Percentiles rank a stretch among this genome's conserved stretches.
These are phyloP conservation scores for Coptodon bakossiorum DNA, from an alignment of 2,113 vertebrate genomes.

Conservation along the genomic window DNA sequence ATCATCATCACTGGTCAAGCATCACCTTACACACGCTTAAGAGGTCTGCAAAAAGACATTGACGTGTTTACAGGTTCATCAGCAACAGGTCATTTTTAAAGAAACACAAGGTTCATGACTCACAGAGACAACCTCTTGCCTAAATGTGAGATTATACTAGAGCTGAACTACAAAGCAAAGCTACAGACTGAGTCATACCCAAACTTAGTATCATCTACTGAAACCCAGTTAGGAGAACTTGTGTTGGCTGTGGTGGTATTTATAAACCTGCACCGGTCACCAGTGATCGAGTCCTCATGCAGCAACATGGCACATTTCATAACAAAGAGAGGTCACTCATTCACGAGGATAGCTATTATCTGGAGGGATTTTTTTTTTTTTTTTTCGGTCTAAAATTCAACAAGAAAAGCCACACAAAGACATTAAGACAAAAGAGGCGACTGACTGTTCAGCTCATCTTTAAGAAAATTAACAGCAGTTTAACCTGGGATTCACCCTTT, in stretches of 20 bases:
- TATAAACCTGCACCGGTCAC: slow-evolving; percentile 49
- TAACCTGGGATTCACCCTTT: not conserved
- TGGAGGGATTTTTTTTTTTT: not conserved
- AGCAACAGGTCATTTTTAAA: not conserved
- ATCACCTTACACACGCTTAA: not conserved
- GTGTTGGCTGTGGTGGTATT: slow-evolving; percentile 39
- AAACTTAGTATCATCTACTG: slow-evolving; percentile 68
- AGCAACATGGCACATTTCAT: slow-evolving; percentile 31
- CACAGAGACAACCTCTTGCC: slow-evolving; percentile 1
- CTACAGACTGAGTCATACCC: slow-evolving; percentile 65
- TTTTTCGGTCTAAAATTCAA: not conserved
- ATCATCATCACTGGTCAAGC: not conserved
- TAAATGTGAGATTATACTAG: slow-evolving; percentile 33
- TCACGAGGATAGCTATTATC: not conserved
- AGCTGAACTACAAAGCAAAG: slow-evolving; percentile 49
- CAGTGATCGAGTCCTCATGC: slow-evolving; percentile 15
- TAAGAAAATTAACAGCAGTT: not conserved
- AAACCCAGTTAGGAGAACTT: slow-evolving; percentile 61
- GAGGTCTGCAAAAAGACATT: not conserved
- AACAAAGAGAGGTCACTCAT: slow-evolving; percentile 26
- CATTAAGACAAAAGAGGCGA: not conserved
- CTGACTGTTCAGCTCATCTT: not conserved
- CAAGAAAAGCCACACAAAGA: not conserved
- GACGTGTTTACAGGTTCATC: not conserved
- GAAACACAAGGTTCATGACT: slow-evolving; percentile 6